Conservation (phyloP, 2,888 invertebrate genomes). For the Cheilosia vernalis region DNA sequence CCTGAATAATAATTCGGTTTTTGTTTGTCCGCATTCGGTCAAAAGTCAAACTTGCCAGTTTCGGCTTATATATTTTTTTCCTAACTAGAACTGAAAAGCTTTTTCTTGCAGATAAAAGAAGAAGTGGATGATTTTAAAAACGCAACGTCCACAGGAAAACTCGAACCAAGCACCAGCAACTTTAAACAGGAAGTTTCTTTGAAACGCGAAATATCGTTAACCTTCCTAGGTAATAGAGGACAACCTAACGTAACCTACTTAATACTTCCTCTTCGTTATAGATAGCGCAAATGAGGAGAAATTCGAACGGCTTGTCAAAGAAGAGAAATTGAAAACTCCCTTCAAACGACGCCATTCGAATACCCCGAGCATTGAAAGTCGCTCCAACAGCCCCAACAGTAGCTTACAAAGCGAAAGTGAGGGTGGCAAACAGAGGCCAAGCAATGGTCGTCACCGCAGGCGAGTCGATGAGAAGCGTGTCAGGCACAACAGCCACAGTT, state of each 20-base stretch:
- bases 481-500: constrained; percentile 80
- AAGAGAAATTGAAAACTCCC: constrained; percentile 82
- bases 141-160: background rate
- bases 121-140: background rate
- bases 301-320: constrained; percentile 81
- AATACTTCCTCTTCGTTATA: constrained; percentile 71
- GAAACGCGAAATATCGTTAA: constrained; percentile 79
- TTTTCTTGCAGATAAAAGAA: constrained; percentile 25
- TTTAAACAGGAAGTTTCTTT: constrained; percentile 73
- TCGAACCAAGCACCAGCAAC: constrained; percentile 14
- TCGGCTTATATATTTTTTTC: background rate
- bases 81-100: background rate
- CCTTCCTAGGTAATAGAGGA: constrained; percentile 72
- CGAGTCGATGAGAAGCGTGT: constrained; percentile 80
- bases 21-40: too few relatives aligned
- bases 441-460: constrained; percentile 40
- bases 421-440: constrained; percentile 38
- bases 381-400: constrained; percentile 80
- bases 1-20: too few relatives aligned
- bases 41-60: too few relatives aligned
- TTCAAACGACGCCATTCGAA: constrained; percentile 82
- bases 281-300: constrained; percentile 82
- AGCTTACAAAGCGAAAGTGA: constrained; percentile 70
- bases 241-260: background rate
- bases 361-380: constrained; percentile 80